These are phyloP conservation scores for Buceros bicornis DNA, from an alignment of 2,797 vertebrate genomes.

Conservation along the genomic window DNA sequence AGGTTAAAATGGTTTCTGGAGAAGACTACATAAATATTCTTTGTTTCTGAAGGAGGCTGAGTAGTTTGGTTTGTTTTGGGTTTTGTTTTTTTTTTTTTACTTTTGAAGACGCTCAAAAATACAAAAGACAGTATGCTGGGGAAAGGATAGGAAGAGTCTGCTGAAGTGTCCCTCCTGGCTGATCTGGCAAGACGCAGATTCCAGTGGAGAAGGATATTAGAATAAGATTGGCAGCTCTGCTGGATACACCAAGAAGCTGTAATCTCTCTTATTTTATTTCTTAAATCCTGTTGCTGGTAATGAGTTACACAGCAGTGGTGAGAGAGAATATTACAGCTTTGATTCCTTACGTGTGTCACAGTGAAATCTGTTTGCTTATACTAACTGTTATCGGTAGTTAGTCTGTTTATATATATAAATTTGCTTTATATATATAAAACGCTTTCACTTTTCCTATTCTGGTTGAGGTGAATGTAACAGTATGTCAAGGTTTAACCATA, in stretches of 20 bases:
- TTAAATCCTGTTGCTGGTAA: slow-evolving; percentile 19
- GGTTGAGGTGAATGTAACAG: slow-evolving; percentile 81
- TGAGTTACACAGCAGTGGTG: slow-evolving; percentile 9
- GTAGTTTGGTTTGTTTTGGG: neutral
- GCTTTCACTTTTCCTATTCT: slow-evolving; percentile 79
- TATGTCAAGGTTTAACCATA: slow-evolving; percentile 74
- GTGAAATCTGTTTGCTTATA: slow-evolving; percentile 72
- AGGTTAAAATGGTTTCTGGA: slow-evolving; percentile 69
- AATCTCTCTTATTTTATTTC: slow-evolving; percentile 19
- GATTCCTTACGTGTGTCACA: slow-evolving; percentile 42
- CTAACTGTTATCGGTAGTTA: slow-evolving; percentile 76
- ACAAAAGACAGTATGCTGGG: slow-evolving; percentile 50
- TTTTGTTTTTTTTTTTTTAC: neutral
- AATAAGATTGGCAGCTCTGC: slow-evolving; percentile 54
- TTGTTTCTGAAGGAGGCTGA: slow-evolving; percentile 52
- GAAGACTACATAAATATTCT: slow-evolving; percentile 64
- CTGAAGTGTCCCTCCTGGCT: slow-evolving; percentile 62
- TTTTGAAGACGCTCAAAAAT: slow-evolving; percentile 72
- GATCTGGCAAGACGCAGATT: slow-evolving; percentile 47
- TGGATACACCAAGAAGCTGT: slow-evolving; percentile 47
- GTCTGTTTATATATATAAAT: slow-evolving; percentile 80
- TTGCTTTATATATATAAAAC: slow-evolving; percentile 81
- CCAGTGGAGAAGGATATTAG: slow-evolving; percentile 48
- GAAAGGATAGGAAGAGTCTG: slow-evolving; percentile 56
- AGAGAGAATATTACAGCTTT: slow-evolving; percentile 37